phyloP scores from a whole-genome alignment of 2,888 invertebrate species.

The Panorpa germanica region DNA sequence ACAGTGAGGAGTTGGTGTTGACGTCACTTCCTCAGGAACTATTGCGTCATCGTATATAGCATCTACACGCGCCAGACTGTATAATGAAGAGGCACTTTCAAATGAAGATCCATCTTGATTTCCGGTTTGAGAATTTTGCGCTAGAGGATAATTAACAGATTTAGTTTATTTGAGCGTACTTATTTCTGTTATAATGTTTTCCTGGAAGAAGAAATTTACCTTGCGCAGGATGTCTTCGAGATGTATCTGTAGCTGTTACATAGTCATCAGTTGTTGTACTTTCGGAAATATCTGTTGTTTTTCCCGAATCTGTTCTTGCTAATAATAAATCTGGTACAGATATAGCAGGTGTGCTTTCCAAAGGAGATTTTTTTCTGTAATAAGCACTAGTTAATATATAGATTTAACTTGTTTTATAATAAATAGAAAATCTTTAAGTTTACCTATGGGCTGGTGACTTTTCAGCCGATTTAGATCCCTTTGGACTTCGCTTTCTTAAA shows the following conservation, averaged over 20 bases:
- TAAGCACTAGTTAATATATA: too few species aligned
- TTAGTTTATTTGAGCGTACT: constrained; percentile 2
- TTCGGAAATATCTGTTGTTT: constrained; percentile 66
- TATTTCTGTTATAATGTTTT: too few species aligned
- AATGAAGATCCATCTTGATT: constrained; percentile 69
- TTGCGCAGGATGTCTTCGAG: constrained; percentile 28
- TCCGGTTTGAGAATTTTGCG: constrained; percentile 28
- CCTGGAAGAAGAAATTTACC: too few species aligned
- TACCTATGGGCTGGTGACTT: constrained; percentile 10
- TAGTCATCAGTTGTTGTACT: constrained; percentile 72
- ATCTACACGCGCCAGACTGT: constrained; percentile 57
- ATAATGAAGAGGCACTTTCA: constrained; percentile 68
- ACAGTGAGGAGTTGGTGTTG: constrained; percentile 9
- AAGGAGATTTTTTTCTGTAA: constrained; percentile 6
- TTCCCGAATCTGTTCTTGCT: constrained; percentile 52
- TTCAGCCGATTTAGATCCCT: too few species aligned
- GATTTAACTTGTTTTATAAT: neutral
- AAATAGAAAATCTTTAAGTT: neutral
- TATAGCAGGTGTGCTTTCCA: constrained; percentile 11
- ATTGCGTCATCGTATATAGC: constrained; percentile 43
- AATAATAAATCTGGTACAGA: constrained; percentile 28
- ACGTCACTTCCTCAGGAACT: constrained; percentile 22
- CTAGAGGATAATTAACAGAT: constrained; percentile 10
- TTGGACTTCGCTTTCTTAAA: constrained; percentile 12
- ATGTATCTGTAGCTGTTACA: constrained; percentile 67